Base-by-base conservation (phyloP, 2,113 vertebrate genomes). In the Hippocampus mohnikei region DNA sequence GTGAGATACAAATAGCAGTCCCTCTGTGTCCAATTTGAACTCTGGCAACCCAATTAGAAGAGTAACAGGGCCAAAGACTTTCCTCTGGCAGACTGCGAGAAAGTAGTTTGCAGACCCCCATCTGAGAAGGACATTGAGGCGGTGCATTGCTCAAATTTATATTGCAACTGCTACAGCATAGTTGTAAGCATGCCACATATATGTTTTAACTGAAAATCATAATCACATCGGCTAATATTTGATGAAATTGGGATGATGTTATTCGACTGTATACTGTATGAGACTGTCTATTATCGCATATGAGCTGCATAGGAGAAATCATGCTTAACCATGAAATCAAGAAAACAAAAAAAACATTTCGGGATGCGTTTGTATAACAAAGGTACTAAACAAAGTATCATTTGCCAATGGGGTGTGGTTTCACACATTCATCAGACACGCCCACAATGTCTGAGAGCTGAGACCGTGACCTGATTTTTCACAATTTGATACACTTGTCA, bases 21-120 rank as follows among this genome's bases (percentile, higher is more conserved):
- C 85, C 85, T 53, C 73, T 76, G 72, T 76, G 85, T 81, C 78
- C 77, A 85, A 86, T 86, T 81, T 88, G 77, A 78, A 81, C 84
- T 60, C 69, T 72, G 66, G 70, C 71, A 42, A 83, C 86, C 88
- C 84, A 90, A 90, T 90, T 91, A 90, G 87, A 84, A 77, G 72
- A 84, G 74, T 73, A 80, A 75, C 73, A 72, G 79, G 79, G 82
- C 76, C 80, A 67, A 70, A 84, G 74, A 86, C 79, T 80, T 78
- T 79, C 63, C 73, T 82, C 68, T 56, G 58, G 74, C 46, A 77
- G 59, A 46, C 78, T 79, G 75, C 41, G 64, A 79, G 70, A 80
- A 79, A 81, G 72, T 81, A 74, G 77, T 73, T 83, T 68, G 78
- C 75, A 78, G 76, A 82, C 71, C 78, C 67, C 79, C 75, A 62